These are phyloP conservation scores for Beaufortia kweichowensis DNA, from an alignment of 2,113 vertebrate genomes.

Conservation along the genomic window DNA sequence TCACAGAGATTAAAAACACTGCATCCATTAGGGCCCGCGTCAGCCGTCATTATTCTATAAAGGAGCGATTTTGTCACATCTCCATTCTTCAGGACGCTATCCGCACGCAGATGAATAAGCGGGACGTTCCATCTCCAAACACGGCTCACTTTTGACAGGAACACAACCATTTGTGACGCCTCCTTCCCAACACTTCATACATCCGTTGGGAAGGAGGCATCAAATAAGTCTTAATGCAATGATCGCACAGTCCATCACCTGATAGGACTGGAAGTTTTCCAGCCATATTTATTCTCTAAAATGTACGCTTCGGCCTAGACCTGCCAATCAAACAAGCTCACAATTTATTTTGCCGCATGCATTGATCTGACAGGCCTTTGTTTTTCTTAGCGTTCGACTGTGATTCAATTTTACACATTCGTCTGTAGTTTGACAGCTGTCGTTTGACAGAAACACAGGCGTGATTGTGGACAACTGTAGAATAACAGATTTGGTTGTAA, in stretches of 20 bases:
- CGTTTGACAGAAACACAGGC: constrained; percentile 49
- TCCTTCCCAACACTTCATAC: constrained; percentile 59
- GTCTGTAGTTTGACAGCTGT: constrained; percentile 55
- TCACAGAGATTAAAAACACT: constrained; percentile 65
- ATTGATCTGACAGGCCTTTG: constrained; percentile 58
- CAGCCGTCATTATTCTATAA: constrained; percentile 78
- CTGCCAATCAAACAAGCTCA: constrained; percentile 51
- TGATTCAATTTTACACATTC: constrained; percentile 58
- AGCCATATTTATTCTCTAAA: constrained; percentile 48
- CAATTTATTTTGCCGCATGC: constrained; percentile 52
- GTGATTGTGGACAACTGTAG: constrained; percentile 46
- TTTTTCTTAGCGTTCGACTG: constrained; percentile 52
- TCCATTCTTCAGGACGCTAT: constrained; percentile 74
- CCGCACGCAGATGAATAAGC: constrained; percentile 72
- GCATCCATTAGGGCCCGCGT: constrained; percentile 71
- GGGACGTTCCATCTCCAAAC: constrained; percentile 72
- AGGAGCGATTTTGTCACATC: constrained; percentile 77
- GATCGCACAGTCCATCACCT: constrained; percentile 72
- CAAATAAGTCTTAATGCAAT: constrained; percentile 66
- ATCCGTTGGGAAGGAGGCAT: constrained; percentile 67
- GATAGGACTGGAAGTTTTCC: constrained; percentile 60
- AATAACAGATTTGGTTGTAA: constrained; percentile 43
- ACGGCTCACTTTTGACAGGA: constrained; percentile 73
- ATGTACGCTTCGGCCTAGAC: constrained; percentile 44
- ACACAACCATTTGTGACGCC: constrained; percentile 72